phyloP scores from a whole-genome alignment of 2,797 vertebrate genomes.

The Typhlichthys subterraneus region DNA sequence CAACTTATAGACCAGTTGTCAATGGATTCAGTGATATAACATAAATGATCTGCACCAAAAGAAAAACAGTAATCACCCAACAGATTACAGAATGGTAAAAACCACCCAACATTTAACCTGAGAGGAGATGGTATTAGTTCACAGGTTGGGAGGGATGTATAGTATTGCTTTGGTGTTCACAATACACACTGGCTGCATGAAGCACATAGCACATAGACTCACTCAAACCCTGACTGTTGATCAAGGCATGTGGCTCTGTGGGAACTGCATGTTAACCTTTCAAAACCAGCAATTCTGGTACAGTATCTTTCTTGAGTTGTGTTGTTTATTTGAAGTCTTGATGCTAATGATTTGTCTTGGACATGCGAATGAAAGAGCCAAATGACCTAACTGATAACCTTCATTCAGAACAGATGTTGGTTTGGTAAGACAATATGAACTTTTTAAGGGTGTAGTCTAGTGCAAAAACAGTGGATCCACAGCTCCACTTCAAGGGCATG shows the following conservation, averaged over 20 bases:
- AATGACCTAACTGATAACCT: constrained; percentile 63
- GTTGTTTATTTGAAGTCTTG: constrained; percentile 37
- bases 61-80: constrained; percentile 55
- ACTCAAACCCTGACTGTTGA: constrained; percentile 29
- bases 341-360: constrained; percentile 42
- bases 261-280: constrained; percentile 9
- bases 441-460: constrained; percentile 70
- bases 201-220: constrained; percentile 33
- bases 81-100: constrained; percentile 48
- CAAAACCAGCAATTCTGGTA: constrained; percentile 27
- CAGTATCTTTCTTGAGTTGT: constrained; percentile 28
- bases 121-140: constrained; percentile 71
- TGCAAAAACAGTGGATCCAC: constrained; percentile 81
- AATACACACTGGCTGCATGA: constrained; percentile 41
- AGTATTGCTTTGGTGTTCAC: constrained; percentile 62
- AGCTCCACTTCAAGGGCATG: constrained; percentile 79
- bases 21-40: constrained; percentile 49
- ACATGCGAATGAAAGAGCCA: constrained; percentile 32
- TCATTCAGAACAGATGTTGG: constrained; percentile 62
- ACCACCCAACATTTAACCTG: constrained; percentile 63
- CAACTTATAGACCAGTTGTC: constrained; percentile 42
- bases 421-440: constrained; percentile 53
- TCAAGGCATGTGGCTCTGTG: constrained; percentile 16
- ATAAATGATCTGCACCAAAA: constrained; percentile 55
- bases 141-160: constrained; percentile 58